phyloP scores from a whole-genome alignment of 2,113 vertebrate genomes.

The Ursus arctos region DNA sequence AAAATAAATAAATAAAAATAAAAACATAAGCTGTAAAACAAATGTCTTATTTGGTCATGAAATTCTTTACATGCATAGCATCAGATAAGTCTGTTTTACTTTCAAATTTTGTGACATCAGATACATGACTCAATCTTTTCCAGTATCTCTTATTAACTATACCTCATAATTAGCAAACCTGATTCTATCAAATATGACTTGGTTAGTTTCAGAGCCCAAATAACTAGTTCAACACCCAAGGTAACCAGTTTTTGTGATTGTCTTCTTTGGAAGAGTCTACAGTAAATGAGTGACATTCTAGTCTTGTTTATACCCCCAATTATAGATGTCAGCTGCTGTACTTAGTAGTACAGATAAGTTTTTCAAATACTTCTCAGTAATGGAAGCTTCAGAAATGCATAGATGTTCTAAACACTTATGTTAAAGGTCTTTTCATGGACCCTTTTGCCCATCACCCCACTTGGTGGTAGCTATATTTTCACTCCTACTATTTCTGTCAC shows the following conservation, averaged over 20 bases:
- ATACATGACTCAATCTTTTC: neutral
- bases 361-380: conserved; percentile 53
- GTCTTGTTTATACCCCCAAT: conserved; percentile 1
- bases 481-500: neutral
- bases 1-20: neutral
- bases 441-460: neutral
- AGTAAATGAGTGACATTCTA: neutral
- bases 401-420: neutral
- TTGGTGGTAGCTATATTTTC: neutral
- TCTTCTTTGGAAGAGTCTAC: neutral
- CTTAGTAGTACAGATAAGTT: neutral
- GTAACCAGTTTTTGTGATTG: neutral
- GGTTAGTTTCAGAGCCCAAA: neutral
- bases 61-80: neutral
- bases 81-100: conserved; percentile 1
- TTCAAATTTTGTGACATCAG: neutral
- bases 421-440: neutral
- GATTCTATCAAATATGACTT: neutral
- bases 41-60: neutral
- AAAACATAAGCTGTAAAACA: neutral
- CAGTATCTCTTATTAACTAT: neutral
- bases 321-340: conserved; percentile 67
- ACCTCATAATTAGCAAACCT: neutral
- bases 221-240: neutral
- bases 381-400: conserved; percentile 17